Evolutionary conservation across 2,888 invertebrate species (phyloP).

Genomic region (Carcina quercana): DNA sequence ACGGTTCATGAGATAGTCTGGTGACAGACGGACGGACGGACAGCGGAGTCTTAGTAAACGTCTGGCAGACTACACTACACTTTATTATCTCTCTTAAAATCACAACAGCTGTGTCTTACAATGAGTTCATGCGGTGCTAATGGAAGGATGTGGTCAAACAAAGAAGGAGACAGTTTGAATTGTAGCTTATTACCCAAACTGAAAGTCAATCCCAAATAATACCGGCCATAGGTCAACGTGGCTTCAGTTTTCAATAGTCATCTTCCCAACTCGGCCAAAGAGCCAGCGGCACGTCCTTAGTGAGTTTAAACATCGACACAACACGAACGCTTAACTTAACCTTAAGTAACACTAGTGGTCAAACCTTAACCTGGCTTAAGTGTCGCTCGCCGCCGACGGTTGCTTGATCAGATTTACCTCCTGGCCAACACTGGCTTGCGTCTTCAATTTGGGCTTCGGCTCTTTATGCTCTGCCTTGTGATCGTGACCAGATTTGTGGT

Average conservation of each 20-base stretch:
- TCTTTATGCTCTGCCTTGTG: constrained; percentile 11
- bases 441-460: constrained; percentile 42
- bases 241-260: background rate
- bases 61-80: too few relatives aligned
- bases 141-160: too few relatives aligned
- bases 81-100: too few relatives aligned
- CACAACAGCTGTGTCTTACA: too few relatives aligned
- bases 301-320: constrained; percentile 19
- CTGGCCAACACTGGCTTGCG: constrained; percentile 65
- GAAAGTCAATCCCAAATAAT: too few relatives aligned
- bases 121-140: too few relatives aligned
- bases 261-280: background rate
- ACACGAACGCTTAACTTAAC: constrained; percentile 24
- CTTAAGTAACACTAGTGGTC: constrained; percentile 26
- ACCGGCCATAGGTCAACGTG: too few relatives aligned
- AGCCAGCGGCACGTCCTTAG: background rate
- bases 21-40: too few relatives aligned
- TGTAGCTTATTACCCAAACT: too few relatives aligned
- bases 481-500: constrained; percentile 11
- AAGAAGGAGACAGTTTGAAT: too few relatives aligned
- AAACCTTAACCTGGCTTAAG: constrained; percentile 50
- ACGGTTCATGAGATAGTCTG: too few relatives aligned
- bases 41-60: too few relatives aligned
- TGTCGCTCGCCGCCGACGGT: constrained; percentile 60
- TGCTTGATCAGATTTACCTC: constrained; percentile 74